These are phyloP conservation scores for Aleiodes leptofemur DNA, from an alignment of 2,888 invertebrate species.

Conservation along the genomic window DNA sequence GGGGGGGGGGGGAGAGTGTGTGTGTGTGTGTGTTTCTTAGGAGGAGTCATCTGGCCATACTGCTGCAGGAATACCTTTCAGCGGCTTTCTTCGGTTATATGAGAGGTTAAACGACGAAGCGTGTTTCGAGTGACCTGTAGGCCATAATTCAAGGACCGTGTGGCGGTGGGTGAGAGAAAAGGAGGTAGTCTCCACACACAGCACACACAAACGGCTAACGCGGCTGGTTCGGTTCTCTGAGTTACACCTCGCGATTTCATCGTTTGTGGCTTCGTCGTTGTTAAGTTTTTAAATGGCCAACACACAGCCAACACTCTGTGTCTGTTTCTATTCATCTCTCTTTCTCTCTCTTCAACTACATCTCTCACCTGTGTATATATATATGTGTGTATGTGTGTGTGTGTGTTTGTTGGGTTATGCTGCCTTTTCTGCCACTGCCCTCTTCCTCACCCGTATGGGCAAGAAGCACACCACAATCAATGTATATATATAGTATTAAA, in stretches of 20 bases:
- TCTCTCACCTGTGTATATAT: not conserved
- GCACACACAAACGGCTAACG: conserved; percentile 7
- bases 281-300: conserved; percentile 36
- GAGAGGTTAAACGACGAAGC: conserved; percentile 73
- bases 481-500: conserved; percentile 28
- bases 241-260: conserved; percentile 68
- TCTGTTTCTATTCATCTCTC: not conserved
- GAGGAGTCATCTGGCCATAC: too few relatives aligned
- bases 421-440: conserved; percentile 1
- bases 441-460: conserved; percentile 29
- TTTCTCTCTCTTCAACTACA: conserved; percentile 4
- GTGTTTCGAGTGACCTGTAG: conserved; percentile 72
- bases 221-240: conserved; percentile 52
- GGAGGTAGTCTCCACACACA: conserved; percentile 55
- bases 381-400: too few relatives aligned
- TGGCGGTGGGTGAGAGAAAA: conserved; percentile 17
- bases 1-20: too few relatives aligned
- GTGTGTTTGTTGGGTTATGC: not conserved
- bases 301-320: conserved; percentile 26
- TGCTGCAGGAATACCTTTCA: conserved; percentile 32
- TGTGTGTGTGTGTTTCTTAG: not conserved
- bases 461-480: not conserved
- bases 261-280: conserved; percentile 55
- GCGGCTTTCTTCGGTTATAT: conserved; percentile 47
- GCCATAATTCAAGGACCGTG: conserved; percentile 69